phyloP scores from a whole-genome alignment of 2,113 vertebrate genomes.

The Mesitornis unicolor region DNA sequence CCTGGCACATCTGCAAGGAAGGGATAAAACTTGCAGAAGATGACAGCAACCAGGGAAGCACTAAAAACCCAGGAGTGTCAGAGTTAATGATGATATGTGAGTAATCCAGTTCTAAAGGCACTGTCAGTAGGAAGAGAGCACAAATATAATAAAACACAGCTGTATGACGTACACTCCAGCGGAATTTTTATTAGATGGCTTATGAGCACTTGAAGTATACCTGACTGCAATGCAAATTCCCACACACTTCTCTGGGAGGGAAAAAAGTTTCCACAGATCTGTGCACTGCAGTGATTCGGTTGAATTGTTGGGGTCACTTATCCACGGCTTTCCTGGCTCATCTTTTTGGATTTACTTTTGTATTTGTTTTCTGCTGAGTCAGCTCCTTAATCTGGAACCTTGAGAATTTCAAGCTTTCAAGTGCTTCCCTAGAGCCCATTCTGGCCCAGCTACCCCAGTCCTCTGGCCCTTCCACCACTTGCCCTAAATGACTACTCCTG shows the following conservation, averaged over 20 bases:
- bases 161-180: conserved; percentile 2
- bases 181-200: conserved; percentile 67
- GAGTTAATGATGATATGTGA: conserved; percentile 54
- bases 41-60: conserved; percentile 17
- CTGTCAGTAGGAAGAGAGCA: conserved; percentile 56
- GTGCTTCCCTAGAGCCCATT: no score
- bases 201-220: conserved; percentile 16
- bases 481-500: not conserved
- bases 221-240: conserved; percentile 59
- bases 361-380: not conserved
- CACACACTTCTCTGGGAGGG: not conserved
- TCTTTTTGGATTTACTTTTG: not conserved
- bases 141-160: conserved; percentile 46
- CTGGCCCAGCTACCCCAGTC: not conserved
- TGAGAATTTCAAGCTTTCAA: not conserved
- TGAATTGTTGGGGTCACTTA: no score
- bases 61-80: conserved; percentile 45
- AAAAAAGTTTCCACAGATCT: not conserved
- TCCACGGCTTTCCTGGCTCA: not conserved
- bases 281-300: not conserved
- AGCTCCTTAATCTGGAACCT: not conserved
- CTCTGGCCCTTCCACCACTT: not conserved
- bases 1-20: conserved; percentile 18
- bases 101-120: conserved; percentile 31
- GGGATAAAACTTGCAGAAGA: not conserved